Percentiles rank a stretch among this genome's conserved stretches.
phyloP scores from a whole-genome alignment of 1,140 invertebrate genomes.

The Tetramorium alpestre region DNA sequence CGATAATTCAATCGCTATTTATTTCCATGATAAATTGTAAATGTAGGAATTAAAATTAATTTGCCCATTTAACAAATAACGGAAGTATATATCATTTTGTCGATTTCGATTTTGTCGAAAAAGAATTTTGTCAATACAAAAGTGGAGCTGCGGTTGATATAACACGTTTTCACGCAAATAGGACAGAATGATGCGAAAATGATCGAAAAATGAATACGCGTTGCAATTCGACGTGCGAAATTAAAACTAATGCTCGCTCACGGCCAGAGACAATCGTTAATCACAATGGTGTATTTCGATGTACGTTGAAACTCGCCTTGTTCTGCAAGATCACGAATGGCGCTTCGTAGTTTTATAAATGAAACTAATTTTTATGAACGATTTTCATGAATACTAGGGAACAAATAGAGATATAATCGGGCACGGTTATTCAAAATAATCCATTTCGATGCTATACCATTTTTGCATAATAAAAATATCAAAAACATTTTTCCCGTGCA shows the following conservation, averaged over 20 bases:
- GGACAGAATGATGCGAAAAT: background rate
- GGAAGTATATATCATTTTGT: background rate
- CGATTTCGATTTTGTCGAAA: background rate
- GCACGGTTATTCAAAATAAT: conserved; percentile 34
- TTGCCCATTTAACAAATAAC: background rate
- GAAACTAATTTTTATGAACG: conserved; percentile 54
- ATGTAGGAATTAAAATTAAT: background rate
- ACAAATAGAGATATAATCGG: conserved; percentile 21
- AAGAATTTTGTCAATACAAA: background rate
- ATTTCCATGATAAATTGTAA: background rate
- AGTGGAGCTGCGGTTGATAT: background rate
- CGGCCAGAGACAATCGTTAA: conserved; percentile 48
- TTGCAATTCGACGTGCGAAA: conserved; percentile 14
- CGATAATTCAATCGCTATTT: conserved; percentile 14
- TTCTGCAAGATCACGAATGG: conserved; percentile 41
- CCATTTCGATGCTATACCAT: background rate
- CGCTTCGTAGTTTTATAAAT: conserved; percentile 36
- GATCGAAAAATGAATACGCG: conserved; percentile 22
- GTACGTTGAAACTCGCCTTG: conserved; percentile 12
- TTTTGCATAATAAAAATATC: conserved; percentile 56
- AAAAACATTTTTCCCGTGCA: conserved; percentile 14
- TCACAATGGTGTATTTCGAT: conserved; percentile 14
- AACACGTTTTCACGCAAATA: conserved; percentile 13
- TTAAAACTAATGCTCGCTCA: conserved; percentile 31
- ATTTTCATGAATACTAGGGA: background rate